These are phyloP conservation scores for Nymphalis io DNA, from an alignment of 1,140 invertebrate genomes.

Conservation along the genomic window DNA sequence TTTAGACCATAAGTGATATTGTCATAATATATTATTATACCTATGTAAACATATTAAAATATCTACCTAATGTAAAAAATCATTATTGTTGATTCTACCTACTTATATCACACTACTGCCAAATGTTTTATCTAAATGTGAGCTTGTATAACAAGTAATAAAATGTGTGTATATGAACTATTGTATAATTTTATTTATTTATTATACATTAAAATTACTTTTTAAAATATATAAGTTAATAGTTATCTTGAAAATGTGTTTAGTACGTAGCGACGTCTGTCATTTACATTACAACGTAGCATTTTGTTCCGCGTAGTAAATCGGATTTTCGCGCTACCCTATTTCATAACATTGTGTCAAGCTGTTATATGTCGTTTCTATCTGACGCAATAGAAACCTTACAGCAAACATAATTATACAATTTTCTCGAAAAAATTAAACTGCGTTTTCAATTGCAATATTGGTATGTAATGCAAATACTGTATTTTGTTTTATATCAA, in stretches of 20 bases:
- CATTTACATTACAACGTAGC: constrained; percentile 21
- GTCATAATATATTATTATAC: neutral
- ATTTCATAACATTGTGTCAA: constrained; percentile 19
- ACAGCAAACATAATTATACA: neutral
- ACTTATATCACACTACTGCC: neutral
- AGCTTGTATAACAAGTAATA: constrained; percentile 7
- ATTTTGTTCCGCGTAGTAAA: constrained; percentile 26
- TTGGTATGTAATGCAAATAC: neutral
- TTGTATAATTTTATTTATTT: constrained; percentile 1
- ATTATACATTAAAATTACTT: too few species aligned
- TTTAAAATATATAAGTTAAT: neutral
- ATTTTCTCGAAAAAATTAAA: constrained; percentile 6
- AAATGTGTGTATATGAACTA: neutral
- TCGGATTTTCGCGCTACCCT: constrained; percentile 13
- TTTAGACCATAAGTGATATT: too few species aligned
- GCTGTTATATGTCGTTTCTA: neutral
- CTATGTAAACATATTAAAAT: neutral
- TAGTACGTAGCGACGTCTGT: constrained; percentile 1
- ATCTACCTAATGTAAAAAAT: neutral
- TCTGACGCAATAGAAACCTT: constrained; percentile 15
- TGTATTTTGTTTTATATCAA: constrained; percentile 2
- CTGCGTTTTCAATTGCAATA: neutral
- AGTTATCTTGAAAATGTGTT: neutral
- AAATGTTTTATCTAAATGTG: constrained; percentile 9
- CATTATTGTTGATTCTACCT: neutral